Conservation (phyloP, 2,113 vertebrate species). For the Marmota flaviventris region DNA sequence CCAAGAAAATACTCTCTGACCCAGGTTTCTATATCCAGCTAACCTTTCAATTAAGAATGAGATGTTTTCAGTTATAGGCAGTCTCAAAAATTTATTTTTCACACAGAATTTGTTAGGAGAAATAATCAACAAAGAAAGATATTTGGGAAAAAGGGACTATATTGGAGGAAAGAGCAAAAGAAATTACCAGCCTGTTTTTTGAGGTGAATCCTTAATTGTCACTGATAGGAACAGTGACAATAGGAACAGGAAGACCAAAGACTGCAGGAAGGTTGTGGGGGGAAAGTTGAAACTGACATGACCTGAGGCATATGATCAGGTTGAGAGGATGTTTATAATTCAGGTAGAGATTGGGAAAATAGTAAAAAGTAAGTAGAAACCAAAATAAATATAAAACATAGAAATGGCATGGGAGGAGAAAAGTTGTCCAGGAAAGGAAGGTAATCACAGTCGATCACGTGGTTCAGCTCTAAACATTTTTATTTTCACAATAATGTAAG, state of each 20-base stretch:
- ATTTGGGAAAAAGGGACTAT: background rate
- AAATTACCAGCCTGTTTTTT: background rate
- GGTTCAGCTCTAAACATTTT: background rate
- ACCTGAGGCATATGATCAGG: background rate
- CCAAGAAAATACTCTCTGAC: background rate
- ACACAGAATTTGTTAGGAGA: background rate
- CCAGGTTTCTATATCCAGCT: background rate
- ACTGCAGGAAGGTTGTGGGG: background rate
- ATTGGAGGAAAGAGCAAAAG: background rate
- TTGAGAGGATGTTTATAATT: background rate
- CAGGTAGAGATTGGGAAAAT: background rate
- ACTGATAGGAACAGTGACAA: background rate
- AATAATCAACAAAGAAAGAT: background rate
- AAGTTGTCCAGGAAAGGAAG: constrained; percentile 24
- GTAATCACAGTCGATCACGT: background rate
- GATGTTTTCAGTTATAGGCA: background rate
- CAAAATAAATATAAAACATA: background rate
- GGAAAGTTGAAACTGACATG: background rate
- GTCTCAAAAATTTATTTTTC: background rate
- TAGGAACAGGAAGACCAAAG: background rate
- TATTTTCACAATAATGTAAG: constrained; percentile 13
- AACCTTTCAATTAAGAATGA: constrained; percentile 27
- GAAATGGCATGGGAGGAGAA: background rate
- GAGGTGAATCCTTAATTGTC: background rate
- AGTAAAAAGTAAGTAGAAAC: constrained; percentile 40